A percentile compares a stretch with the other conserved stretches of the same genome.
Evolutionary conservation across 2,113 vertebrate species (phyloP).

Genomic region (Pteronura brasiliensis): DNA sequence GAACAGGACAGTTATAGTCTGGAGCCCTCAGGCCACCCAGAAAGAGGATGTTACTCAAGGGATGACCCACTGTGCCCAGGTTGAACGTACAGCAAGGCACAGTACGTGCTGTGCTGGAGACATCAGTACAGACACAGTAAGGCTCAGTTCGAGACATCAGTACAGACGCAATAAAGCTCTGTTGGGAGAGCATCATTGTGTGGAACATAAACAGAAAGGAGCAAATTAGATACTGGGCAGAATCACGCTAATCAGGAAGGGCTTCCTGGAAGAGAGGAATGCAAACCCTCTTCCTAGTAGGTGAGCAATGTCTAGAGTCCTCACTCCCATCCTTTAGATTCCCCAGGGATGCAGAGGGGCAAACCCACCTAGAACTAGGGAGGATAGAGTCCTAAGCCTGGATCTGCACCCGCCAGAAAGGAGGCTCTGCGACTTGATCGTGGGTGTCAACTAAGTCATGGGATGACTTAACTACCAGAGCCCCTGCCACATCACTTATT

Average conservation of each 20-base stretch:
- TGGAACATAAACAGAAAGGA: background rate
- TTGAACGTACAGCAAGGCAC: fast-evolving
- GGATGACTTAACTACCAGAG: background rate
- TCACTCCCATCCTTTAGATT: background rate
- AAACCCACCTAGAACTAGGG: background rate
- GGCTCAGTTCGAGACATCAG: background rate
- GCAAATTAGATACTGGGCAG: too few relatives aligned
- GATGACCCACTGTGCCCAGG: background rate
- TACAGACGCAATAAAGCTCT: background rate
- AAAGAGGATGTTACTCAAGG: background rate
- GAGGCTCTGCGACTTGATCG: background rate
- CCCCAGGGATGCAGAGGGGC: background rate
- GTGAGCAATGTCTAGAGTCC: background rate
- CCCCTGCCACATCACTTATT: background rate
- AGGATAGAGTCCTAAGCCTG: background rate
- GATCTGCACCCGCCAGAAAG: background rate
- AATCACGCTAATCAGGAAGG: background rate
- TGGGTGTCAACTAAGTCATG: too few relatives aligned
- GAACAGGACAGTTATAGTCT: background rate
- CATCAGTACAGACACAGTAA: background rate
- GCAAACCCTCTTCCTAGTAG: background rate
- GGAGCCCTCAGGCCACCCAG: background rate
- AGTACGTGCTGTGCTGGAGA: background rate
- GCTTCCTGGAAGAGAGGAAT: background rate
- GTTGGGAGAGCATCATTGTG: fast-evolving